Percentiles rank a stretch among this genome's conserved stretches.
Conservation (phyloP, 92 coral and sea anemone species). For the Porites lobata region DNA sequence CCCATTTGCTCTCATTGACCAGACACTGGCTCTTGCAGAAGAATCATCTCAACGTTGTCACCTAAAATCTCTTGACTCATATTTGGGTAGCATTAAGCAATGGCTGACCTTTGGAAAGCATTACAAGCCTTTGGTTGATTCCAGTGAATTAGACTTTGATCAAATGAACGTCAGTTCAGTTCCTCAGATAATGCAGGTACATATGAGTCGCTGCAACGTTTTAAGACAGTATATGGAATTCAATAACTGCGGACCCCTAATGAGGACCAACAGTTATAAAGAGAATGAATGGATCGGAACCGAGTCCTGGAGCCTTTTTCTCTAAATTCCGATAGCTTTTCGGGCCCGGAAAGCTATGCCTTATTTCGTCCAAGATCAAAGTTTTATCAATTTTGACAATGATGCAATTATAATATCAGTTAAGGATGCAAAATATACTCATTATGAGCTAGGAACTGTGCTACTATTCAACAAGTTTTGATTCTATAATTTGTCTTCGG, state of each 20-base stretch:
- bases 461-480: too few species aligned
- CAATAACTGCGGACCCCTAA: neutral
- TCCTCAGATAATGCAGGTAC: conserved; percentile 19
- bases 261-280: too few species aligned
- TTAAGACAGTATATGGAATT: neutral
- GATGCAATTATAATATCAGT: too few species aligned
- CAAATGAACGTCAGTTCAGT: conserved; percentile 2
- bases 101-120: conserved; percentile 18
- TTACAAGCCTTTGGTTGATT: conserved; percentile 3
- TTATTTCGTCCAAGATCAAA: too few species aligned
- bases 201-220: neutral
- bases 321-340: too few species aligned
- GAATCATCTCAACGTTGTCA: neutral
- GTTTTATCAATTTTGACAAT: too few species aligned
- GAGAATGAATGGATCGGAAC: too few species aligned
- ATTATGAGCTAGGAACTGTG: too few species aligned
- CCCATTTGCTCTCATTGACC: neutral
- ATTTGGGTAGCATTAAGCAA: neutral
- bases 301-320: too few species aligned
- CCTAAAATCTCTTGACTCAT: neutral
- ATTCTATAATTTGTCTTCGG: too few species aligned
- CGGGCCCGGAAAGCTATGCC: too few species aligned
- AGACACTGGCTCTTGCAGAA: neutral
- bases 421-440: too few species aligned
- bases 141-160: conserved; percentile 12